Evolutionary conservation across 2,797 vertebrate species (phyloP).

Genomic region (Poeciliopsis presidionis): DNA sequence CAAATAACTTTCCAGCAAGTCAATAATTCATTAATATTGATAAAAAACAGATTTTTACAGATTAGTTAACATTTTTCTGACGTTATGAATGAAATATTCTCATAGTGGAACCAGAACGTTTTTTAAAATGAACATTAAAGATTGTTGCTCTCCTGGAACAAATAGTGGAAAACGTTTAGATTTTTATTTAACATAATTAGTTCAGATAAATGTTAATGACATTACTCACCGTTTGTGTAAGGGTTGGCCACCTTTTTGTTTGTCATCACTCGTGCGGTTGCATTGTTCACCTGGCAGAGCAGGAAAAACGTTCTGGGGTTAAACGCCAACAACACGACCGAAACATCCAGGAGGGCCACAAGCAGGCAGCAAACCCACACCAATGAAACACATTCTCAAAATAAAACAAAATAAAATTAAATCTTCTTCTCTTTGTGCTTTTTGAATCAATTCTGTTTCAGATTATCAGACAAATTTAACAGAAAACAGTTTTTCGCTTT

Average conservation of each 20-base stretch:
- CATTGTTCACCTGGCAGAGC: conserved; percentile 92
- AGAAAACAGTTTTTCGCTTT: not conserved
- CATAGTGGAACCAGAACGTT: no score
- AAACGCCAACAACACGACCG: not conserved
- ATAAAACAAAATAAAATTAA: conserved; percentile 1
- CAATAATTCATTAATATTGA: no score
- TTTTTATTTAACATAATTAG: no score
- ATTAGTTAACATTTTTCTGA: no score
- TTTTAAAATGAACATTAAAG: no score
- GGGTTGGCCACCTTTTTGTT: conserved; percentile 95
- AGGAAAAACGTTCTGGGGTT: conserved; percentile 17
- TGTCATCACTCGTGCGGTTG: conserved; percentile 96
- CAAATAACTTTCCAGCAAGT: no score
- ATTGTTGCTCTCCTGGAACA: no score
- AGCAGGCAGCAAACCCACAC: conserved; percentile 52
- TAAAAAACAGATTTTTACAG: no score
- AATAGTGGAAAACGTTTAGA: no score
- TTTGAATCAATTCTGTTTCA: not conserved
- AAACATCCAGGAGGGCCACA: conserved; percentile 5
- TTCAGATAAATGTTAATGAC: fast-evolving
- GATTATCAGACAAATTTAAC: not conserved
- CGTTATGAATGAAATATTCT: no score
- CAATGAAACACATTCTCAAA: conserved; percentile 25
- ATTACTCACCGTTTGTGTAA: conserved; percentile 88
- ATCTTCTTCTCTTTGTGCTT: not conserved